phyloP scores from a whole-genome alignment of 2,797 vertebrate species.

The Muraenolepis orangiensis region DNA sequence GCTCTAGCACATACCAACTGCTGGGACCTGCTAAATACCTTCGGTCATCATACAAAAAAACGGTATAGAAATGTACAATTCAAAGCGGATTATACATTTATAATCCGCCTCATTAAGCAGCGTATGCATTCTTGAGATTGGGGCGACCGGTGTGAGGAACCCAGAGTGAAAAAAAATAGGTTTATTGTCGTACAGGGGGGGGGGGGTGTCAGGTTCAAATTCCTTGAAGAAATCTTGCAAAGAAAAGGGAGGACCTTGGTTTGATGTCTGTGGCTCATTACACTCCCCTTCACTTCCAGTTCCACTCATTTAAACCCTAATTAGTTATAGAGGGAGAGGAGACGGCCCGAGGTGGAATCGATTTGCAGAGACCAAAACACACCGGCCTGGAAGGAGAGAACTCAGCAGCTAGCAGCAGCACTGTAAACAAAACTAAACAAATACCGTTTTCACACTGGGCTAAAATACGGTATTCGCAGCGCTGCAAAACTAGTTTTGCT shows the following conservation, averaged over 20 bases:
- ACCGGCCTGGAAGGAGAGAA: not conserved
- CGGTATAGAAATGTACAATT: not conserved
- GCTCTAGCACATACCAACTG: no score
- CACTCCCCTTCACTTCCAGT: constrained; percentile 27
- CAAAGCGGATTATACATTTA: constrained; percentile 39
- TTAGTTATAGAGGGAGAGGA: constrained; percentile 26
- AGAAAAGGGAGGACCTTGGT: constrained; percentile 26
- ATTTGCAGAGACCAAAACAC: constrained; percentile 17
- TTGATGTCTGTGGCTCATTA: constrained; percentile 24
- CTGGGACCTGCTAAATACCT: not conserved
- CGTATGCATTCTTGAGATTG: constrained; percentile 56
- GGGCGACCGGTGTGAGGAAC: constrained; percentile 34
- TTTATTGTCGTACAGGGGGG: constrained; percentile 40
- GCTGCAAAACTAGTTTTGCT: no score
- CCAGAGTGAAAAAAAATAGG: constrained; percentile 30
- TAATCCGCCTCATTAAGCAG: constrained; percentile 60
- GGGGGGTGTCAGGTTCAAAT: constrained; percentile 37
- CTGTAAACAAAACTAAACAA: not conserved
- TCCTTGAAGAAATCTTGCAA: constrained; percentile 15
- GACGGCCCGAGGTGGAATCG: constrained; percentile 28
- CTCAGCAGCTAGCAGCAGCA: constrained; percentile 1
- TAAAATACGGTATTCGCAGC: no score
- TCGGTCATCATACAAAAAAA: not conserved
- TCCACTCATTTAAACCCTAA: constrained; percentile 36
- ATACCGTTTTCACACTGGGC: no score